A percentile compares a stretch with the other conserved stretches of the same genome.
These are phyloP conservation scores for Zaprionus kolodkinae DNA, from an alignment of 1,140 invertebrate species.

Conservation along the genomic window DNA sequence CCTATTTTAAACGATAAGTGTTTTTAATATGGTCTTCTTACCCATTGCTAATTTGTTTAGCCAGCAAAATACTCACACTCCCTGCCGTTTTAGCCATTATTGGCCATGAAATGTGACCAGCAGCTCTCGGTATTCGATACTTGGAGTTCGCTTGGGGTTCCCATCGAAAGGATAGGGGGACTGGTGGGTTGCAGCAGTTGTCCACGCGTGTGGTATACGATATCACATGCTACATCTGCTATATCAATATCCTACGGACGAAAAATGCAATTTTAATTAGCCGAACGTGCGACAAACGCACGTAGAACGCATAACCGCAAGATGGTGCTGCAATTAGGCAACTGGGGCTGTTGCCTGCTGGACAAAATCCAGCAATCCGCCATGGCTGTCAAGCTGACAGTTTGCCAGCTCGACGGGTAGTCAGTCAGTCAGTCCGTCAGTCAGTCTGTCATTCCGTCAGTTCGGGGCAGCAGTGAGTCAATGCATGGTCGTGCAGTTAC, in stretches of 20 bases:
- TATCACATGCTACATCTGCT: constrained; percentile 43
- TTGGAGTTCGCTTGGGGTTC: too few relatives aligned
- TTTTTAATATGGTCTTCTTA: too few relatives aligned
- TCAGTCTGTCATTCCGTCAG: constrained; percentile 1
- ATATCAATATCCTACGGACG: constrained; percentile 68
- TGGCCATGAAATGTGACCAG: constrained; percentile 18
- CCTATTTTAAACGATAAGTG: too few relatives aligned
- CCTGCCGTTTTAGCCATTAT: neutral
- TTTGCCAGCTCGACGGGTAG: constrained; percentile 40
- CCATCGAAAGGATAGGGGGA: too few relatives aligned
- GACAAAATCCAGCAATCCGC: neutral
- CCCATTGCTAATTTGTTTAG: too few relatives aligned
- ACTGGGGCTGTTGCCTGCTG: constrained; percentile 4
- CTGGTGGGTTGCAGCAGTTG: neutral
- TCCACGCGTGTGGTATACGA: constrained; percentile 17
- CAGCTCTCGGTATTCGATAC: neutral
- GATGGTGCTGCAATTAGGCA: constrained; percentile 79
- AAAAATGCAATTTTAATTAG: constrained; percentile 83
- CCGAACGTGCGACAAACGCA: constrained; percentile 78
- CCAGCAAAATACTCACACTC: neutral
- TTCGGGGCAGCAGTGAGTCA: constrained; percentile 50
- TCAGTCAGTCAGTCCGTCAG: constrained; percentile 23
- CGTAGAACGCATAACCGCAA: constrained; percentile 77
- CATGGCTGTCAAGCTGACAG: constrained; percentile 15
- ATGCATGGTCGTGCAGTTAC: constrained; percentile 27